Base-by-base conservation (phyloP, 1,140 invertebrate genomes). In the Tyrophagus putrescentiae region DNA sequence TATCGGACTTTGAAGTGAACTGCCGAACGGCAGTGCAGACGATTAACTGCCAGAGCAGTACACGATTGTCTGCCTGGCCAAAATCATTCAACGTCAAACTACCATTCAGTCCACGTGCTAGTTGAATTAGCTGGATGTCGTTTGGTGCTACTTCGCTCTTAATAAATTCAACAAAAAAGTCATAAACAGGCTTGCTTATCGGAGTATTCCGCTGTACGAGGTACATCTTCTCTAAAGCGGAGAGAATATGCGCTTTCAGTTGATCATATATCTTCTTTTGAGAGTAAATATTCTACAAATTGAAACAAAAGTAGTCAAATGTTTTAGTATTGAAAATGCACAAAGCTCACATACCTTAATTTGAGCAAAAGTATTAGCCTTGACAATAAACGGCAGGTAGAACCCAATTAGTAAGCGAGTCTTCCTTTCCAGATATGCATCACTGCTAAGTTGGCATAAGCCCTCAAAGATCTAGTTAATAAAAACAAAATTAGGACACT, bases 381-480 rank as follows among this genome's bases (percentile, higher is more conserved):
- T n/a, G 9, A 11, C 23, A 1, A 52, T 2, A 1, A 52, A 3
- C 2, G 52, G 52, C 4, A 54, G 27, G 21, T 54, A 31, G 2
- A 54, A 21, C 9, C 16, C 11, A 54, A 54, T 54, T 25, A 54
- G 39, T 54, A 34, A 34, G n/a, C 52, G 25, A 29, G 39, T 54
- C 25, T 54, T 54, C 25, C 52, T 13, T 9, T 33, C 25, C 1
- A 54, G 31, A 54, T 54, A 54, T 32, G 52, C 31, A 54, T 54
- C 52, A 7, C 45, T 29, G 21, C 39, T 11, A 11, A 54, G 25
- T 32, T 54, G 4, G 4, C 13, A 3, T 11, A 54, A 16, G n/a
- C 52, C 52, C 39, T 54, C 52, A 54, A 54, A 54, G 25, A 54
- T 54, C 28, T n/a, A n/a, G n/a, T n/a, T n/a, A n/a, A n/a, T n/a